Percentiles rank a stretch among this genome's conserved stretches.
Evolutionary conservation across 2,113 vertebrate species (phyloP).

Genomic region (Xenopus tropicalis): UCB_Xtro_10.0 CM004448.2:44630501-44631000

Average conservation of each 20-base stretch:
- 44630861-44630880: constrained; percentile 87
- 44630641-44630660: constrained; percentile 1
- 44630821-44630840: constrained; percentile 81
- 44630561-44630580: no score
- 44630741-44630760: constrained; percentile 73
- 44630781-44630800: constrained; percentile 81
- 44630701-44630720: constrained; percentile 45
- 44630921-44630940: constrained; percentile 84
- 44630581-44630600: no score
- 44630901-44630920: constrained; percentile 80
- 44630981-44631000: constrained; percentile 81
- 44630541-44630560: no score
- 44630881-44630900: constrained; percentile 83
- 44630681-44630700: constrained; percentile 1
- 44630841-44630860: constrained; percentile 80
- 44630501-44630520: no score
- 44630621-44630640: background rate
- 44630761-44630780: constrained; percentile 77
- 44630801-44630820: constrained; percentile 82
- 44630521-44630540: no score
- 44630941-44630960: constrained; percentile 85
- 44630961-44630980: constrained; percentile 85
- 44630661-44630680: background rate
- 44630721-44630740: constrained; percentile 57
- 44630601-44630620: no score